Base-by-base conservation (phyloP, 2,797 vertebrate genomes). In the Zenarchopterus dispar region DNA sequence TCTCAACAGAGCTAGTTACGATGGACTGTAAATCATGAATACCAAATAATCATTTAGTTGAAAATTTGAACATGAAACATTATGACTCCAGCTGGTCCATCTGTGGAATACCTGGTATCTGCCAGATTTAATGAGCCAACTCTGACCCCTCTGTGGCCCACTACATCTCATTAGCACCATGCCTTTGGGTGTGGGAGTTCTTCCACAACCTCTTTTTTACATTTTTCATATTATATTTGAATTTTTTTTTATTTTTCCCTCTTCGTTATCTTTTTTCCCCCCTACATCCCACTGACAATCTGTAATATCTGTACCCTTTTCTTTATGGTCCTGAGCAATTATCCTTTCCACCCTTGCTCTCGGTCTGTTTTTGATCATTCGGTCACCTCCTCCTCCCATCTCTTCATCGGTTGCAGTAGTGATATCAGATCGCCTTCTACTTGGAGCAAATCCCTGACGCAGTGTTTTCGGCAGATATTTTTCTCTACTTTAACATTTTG, bases 121-220 rank as follows among this genome's bases (percentile, higher is more conserved):
- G 70, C 56, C 33, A 44, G 58, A 62, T 26, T 67, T 86, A 88
- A 90, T 83, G 70, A 88, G 81, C 80, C 70, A 60, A 21, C 76
- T 56, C 44, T 21, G 10, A 73, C 75, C 47, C 68, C 66, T 69
- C 22, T 60, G 70, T 43, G 49, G 23, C 55, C 77, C 63, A 13
- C 36, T 57, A 60, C 70, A 66, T 80, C 82, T 89, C 82, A 84
- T 88, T 89, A 89, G 67, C 59, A 19, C 50, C 50, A 17, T 49
- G 64, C 67, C 75, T 68, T 28, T 62, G 19, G 50, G 68, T 53
- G 65, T 49, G 72, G 42, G 74, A 56, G 45, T 73, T 77, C 58
- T 18, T 68, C 59, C 57, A 7, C 53, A 54, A 67, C 18, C 2
- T 9, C 44, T 39, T 6, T n/a, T 16, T 51, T 33, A 26, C 15